Conservation (phyloP, 2,888 invertebrate genomes). For the Trachelus iudaicus region DNA sequence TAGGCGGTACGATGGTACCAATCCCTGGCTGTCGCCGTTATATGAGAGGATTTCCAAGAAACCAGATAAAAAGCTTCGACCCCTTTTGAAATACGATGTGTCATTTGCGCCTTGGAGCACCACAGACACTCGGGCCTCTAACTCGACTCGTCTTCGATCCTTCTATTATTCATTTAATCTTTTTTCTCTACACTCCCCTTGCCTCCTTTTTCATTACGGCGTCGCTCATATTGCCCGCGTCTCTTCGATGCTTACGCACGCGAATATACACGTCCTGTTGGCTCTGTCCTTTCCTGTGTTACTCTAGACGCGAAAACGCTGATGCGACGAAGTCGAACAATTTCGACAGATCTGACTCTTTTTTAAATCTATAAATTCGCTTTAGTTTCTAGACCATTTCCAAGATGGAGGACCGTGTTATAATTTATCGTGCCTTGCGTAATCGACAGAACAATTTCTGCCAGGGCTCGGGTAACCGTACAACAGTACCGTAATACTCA, state of each 20-base stretch:
- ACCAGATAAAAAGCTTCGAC: constrained; percentile 48
- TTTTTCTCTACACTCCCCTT: not conserved
- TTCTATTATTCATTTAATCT: not conserved
- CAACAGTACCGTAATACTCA: not conserved
- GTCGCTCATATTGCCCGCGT: not conserved
- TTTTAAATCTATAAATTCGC: not conserved
- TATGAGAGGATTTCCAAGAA: constrained; percentile 52
- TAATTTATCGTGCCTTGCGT: not conserved
- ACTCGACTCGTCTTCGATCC: not conserved
- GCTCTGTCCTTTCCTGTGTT: not conserved
- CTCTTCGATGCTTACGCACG: not conserved
- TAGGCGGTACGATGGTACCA: constrained; percentile 36
- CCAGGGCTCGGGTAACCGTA: not conserved
- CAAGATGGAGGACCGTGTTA: not conserved
- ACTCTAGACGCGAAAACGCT: not conserved
- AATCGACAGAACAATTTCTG: not conserved
- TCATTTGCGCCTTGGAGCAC: constrained; percentile 1
- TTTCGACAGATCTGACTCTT: not conserved
- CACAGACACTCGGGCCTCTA: not conserved
- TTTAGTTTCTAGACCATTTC: not conserved
- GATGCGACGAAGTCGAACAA: not conserved
- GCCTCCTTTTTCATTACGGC: not conserved
- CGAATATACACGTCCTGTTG: not conserved
- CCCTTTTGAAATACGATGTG: constrained; percentile 17
- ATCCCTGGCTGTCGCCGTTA: constrained; percentile 44